Conservation (phyloP, 2,888 invertebrate species). For the Aphelenchoides bicaudatus region DNA sequence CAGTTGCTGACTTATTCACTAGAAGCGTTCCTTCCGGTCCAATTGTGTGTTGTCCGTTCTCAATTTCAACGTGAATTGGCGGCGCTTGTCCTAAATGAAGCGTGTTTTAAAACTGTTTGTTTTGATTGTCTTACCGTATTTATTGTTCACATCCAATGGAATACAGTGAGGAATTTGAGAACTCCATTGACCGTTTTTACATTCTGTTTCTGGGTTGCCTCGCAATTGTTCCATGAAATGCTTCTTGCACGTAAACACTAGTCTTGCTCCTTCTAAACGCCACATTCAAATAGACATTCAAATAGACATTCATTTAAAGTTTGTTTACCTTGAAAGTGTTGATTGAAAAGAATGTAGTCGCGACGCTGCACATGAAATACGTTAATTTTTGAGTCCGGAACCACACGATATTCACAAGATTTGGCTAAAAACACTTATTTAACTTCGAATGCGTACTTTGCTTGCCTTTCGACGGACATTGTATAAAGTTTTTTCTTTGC, state of each 20-base stretch:
- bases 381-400: conserved; percentile 36
- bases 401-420: conserved; percentile 41
- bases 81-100: conserved; percentile 42
- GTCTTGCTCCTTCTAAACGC: conserved; percentile 36
- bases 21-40: conserved; percentile 47
- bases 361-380: conserved; percentile 46
- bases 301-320: neutral
- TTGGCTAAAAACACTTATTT: conserved; percentile 34
- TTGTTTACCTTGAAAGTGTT: conserved; percentile 43
- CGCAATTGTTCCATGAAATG: conserved; percentile 42
- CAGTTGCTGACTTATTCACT: conserved; percentile 50
- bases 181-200: conserved; percentile 41
- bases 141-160: conserved; percentile 26
- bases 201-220: conserved; percentile 30
- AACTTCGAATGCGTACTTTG: conserved; percentile 4
- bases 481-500: conserved; percentile 39
- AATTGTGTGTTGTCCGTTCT: conserved; percentile 47
- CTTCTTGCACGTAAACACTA: conserved; percentile 48
- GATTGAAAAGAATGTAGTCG: conserved; percentile 52
- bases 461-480: conserved; percentile 39
- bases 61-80: conserved; percentile 51
- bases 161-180: conserved; percentile 33
- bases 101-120: neutral
- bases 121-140: conserved; percentile 12
- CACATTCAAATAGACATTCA: neutral